These are phyloP conservation scores for Zoanthus sociatus DNA, from an alignment of 92 coral and sea anemone species.

Conservation along the genomic window DNA sequence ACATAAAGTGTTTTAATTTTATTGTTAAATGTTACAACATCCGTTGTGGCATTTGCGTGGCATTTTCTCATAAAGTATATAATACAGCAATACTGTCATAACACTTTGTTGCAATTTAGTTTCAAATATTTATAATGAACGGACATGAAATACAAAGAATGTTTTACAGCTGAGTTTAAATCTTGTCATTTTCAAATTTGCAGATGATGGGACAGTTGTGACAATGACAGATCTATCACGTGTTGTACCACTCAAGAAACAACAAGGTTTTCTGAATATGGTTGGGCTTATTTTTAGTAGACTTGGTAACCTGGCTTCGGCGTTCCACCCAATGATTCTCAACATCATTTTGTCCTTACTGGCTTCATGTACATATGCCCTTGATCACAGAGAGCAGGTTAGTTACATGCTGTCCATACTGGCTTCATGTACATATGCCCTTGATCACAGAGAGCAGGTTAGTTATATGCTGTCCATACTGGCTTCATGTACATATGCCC, in stretches of 20 bases:
- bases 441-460: constrained; percentile 85
- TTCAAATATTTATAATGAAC: too few species aligned
- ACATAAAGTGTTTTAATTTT: too few species aligned
- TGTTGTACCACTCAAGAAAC: constrained; percentile 92
- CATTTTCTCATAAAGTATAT: too few species aligned
- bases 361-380: constrained; percentile 64
- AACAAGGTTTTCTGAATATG: constrained; percentile 92
- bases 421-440: constrained; percentile 75
- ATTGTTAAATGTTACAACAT: too few species aligned
- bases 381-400: constrained; percentile 85
- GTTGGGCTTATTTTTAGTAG: constrained; percentile 75
- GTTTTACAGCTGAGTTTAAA: not conserved
- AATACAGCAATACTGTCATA: too few species aligned
- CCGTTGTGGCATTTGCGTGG: too few species aligned
- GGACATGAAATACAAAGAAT: not conserved
- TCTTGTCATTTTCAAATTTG: not conserved
- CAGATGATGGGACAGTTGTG: constrained; percentile 10
- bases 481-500: constrained; percentile 74
- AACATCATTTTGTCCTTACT: constrained; percentile 82
- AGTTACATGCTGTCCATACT: not conserved
- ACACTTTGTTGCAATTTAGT: too few species aligned
- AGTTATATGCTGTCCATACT: not conserved
- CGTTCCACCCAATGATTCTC: constrained; percentile 80
- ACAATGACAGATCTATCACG: constrained; percentile 57
- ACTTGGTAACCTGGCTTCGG: constrained; percentile 67